Evolutionary conservation across 1,140 invertebrate genomes (phyloP).

Genomic region (Atta texana): DNA sequence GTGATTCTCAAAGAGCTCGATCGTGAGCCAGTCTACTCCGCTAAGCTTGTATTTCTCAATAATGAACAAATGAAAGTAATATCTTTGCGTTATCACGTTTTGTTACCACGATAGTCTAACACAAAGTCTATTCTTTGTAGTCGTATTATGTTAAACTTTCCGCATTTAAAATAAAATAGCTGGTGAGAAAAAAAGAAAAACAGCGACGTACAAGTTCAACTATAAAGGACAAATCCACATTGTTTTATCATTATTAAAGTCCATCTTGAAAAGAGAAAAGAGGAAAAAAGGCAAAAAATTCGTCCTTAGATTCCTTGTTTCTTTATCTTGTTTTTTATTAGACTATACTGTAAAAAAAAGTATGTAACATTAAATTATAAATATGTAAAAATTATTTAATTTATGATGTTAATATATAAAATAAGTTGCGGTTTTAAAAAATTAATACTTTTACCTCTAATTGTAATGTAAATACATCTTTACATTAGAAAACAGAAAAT

Average conservation of each 20-base stretch:
- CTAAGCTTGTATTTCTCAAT: not conserved
- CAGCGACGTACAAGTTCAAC: not conserved
- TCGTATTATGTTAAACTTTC: not conserved
- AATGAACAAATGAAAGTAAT: not conserved
- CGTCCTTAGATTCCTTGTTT: not conserved
- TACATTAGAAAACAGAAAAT: too few species aligned
- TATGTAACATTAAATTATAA: too few species aligned
- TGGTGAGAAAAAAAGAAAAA: not conserved
- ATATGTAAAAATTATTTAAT: too few species aligned
- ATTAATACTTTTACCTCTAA: too few species aligned
- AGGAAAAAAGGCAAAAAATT: too few species aligned
- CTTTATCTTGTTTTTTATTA: not conserved
- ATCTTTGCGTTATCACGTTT: not conserved
- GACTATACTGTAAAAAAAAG: too few species aligned
- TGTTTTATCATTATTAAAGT: not conserved
- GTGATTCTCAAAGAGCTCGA: conserved; percentile 29
- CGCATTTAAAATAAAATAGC: not conserved
- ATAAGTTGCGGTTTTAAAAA: too few species aligned
- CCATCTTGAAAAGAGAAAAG: not conserved
- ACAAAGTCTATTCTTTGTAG: not conserved
- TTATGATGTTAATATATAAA: too few species aligned
- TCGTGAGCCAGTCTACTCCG: not conserved
- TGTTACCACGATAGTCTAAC: not conserved
- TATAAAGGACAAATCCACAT: too few species aligned
- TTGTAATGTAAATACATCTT: too few species aligned